These are phyloP conservation scores for Notolabrus celidotus DNA, from an alignment of 2,797 vertebrate genomes.

Conservation along the genomic window DNA sequence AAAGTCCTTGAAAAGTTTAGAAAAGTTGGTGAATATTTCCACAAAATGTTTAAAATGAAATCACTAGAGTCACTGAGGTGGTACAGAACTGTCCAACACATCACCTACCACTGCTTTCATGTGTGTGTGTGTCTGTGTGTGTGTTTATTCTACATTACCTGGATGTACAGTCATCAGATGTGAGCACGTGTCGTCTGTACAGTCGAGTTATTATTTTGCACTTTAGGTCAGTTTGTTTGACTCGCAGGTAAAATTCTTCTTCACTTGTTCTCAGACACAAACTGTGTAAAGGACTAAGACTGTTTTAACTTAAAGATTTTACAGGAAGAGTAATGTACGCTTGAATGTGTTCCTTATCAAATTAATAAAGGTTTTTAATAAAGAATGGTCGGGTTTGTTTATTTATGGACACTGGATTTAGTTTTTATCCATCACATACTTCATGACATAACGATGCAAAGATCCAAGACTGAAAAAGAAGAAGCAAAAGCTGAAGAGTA, in stretches of 20 bases:
- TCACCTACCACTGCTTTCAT: background rate
- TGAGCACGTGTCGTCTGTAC: conserved; percentile 4
- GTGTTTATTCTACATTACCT: background rate
- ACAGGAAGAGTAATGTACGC: background rate
- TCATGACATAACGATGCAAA: too few species aligned
- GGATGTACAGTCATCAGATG: background rate
- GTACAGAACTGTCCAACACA: background rate
- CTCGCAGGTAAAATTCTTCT: background rate
- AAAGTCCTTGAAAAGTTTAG: background rate
- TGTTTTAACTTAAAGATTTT: conserved; percentile 39
- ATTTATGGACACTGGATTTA: too few species aligned
- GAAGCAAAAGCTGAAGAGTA: too few species aligned
- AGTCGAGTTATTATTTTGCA: background rate
- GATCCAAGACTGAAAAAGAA: too few species aligned
- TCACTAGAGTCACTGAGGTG: background rate
- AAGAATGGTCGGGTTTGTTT: too few species aligned
- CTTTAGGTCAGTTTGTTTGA: conserved; percentile 5
- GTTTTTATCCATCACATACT: too few species aligned
- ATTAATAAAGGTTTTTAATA: conserved; percentile 57
- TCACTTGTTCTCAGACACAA: background rate
- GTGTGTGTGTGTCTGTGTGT: background rate
- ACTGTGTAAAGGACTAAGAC: background rate
- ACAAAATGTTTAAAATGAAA: background rate
- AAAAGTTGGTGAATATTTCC: background rate
- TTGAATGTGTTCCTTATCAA: conserved; percentile 18